Base-by-base conservation (phyloP, 2,113 vertebrate species). In the Leiothrix lutea region DNA sequence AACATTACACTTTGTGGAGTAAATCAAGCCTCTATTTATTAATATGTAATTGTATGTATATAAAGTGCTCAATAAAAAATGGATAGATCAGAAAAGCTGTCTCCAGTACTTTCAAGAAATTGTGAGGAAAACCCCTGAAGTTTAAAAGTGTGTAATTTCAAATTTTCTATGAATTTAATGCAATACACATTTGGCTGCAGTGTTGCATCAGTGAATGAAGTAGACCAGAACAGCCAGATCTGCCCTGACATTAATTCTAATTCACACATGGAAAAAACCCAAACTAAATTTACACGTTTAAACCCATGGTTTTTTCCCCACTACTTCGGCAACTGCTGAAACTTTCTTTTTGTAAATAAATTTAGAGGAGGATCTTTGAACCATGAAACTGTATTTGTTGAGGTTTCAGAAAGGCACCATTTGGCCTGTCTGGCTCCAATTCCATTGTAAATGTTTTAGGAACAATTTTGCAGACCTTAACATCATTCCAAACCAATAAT, bases 11-110 rank as follows among this genome's bases (percentile, higher is more conserved):
- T 60, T 60, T 9, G 1, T 72, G 29, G 24, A 86, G 74, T 67
- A 84, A 78, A 79, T 78, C 18, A 74, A 50, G 22, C 67, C 17
- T 77, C 8, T 86, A 35, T 86, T 80, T 67, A 92, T 92, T 62
- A 54, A 73, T 5, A 1, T 70, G 12, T 77, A 81, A 77, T 62
- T 69, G 17, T 90, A 60, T 80, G 23, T 88, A 90, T 90, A 80
- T 62, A 47, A 73, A 83, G 23, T 71, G 47, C 51, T 95, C 25
- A 90, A 60, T 94, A 80, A 87, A 94, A 94, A 80, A 33, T 66
- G 11, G 25, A 23, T 45, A 5, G 38, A 36, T 65, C 28, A 86
- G 56, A n/a, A 77, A 74, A 80, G 20, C 35, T 86, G 31, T 92
- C 64, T 92, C 62, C 12, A 45, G 12, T 89, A 74, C 62, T 51